Percentiles rank a stretch among this genome's conserved stretches.
Evolutionary conservation across 2,888 invertebrate genomes (phyloP).

Genomic region (Epicampocera succincta): DNA sequence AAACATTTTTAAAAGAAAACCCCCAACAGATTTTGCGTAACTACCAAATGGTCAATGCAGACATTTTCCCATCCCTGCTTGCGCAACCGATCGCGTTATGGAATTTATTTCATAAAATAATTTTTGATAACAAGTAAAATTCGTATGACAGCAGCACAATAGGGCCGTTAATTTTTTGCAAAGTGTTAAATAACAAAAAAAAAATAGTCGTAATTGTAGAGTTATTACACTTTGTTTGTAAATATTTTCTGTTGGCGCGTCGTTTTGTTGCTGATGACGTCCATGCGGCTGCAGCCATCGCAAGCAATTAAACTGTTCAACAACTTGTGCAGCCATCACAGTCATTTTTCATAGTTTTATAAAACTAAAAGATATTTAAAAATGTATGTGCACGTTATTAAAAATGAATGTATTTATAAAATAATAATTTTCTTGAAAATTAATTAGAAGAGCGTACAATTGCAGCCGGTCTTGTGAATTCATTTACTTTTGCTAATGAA

Average conservation of each 20-base stretch:
- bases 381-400: constrained; percentile 1
- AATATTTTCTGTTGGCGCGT: constrained; percentile 4
- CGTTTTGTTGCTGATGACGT: constrained; percentile 15
- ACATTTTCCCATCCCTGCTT: no score
- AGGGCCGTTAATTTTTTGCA: constrained; percentile 10
- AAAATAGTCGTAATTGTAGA: no score
- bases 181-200: background rate
- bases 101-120: background rate
- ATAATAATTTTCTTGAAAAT: constrained; percentile 57
- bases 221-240: background rate
- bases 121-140: background rate
- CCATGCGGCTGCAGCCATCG: constrained; percentile 55
- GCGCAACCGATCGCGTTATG: no score
- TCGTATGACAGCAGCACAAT: constrained; percentile 7
- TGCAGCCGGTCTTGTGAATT: constrained; percentile 14
- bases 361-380: constrained; percentile 27
- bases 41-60: no score
- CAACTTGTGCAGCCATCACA: constrained; percentile 59
- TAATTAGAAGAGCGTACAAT: constrained; percentile 45
- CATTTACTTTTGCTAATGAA: constrained; percentile 46
- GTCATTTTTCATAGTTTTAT: constrained; percentile 31
- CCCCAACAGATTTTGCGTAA: no score
- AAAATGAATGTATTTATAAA: constrained; percentile 34
- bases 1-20: no score
- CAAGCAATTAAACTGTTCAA: constrained; percentile 63